Conservation (phyloP, 2,113 vertebrate genomes). For the Leptodactylus fuscus region DNA sequence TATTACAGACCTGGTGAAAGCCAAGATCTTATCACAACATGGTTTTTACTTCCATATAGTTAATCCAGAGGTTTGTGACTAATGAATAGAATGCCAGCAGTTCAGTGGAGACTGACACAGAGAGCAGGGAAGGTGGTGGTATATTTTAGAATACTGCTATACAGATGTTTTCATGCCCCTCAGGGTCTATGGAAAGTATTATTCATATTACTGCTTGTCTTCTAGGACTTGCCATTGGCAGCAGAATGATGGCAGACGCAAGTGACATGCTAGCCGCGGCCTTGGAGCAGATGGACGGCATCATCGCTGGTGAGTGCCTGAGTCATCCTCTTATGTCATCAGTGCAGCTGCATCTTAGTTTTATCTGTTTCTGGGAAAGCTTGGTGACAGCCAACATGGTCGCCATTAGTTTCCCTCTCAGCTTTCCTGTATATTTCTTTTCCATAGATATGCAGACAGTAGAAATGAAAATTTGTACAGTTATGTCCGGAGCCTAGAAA, state of each 20-base stretch:
- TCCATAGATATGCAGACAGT: neutral
- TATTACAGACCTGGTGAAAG: neutral
- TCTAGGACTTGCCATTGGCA: slow-evolving; percentile 61
- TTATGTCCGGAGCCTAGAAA: too few species aligned
- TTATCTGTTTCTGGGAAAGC: neutral
- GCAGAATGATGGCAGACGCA: slow-evolving; percentile 96
- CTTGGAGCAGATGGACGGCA: slow-evolving; percentile 99
- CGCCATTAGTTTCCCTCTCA: too few species aligned
- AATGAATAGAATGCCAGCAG: neutral
- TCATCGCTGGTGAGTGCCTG: slow-evolving; percentile 87
- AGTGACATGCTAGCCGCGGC: slow-evolving; percentile 98
- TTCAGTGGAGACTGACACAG: too few species aligned
- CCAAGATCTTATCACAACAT: neutral
- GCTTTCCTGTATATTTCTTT: neutral
- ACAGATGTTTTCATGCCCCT: neutral
- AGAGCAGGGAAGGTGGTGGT: too few species aligned
- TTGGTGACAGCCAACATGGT: neutral
- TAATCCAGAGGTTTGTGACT: neutral
- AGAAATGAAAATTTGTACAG: too few species aligned
- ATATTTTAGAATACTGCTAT: too few species aligned
- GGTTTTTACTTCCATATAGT: too few species aligned
- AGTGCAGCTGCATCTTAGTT: too few species aligned
- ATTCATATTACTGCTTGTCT: neutral
- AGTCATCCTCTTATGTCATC: neutral
- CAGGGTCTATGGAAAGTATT: neutral